These are phyloP conservation scores for Cettia cetti DNA, from an alignment of 2,113 vertebrate species.

Conservation along the genomic window DNA sequence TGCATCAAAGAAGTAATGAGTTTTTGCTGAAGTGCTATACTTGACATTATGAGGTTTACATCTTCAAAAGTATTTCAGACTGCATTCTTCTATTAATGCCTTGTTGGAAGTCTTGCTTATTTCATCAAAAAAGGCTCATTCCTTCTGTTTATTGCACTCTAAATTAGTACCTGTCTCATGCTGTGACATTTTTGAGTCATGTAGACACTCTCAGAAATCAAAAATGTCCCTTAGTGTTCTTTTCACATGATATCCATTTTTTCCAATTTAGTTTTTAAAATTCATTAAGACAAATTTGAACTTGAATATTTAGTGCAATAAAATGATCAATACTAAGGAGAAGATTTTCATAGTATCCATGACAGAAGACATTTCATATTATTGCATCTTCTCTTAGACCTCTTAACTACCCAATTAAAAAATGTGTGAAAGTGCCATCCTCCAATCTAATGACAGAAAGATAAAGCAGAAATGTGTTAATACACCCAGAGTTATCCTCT, in stretches of 20 bases:
- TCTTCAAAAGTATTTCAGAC: background rate
- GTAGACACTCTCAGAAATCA: background rate
- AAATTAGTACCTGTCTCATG: background rate
- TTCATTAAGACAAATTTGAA: background rate
- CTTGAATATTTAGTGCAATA: background rate
- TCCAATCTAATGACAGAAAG: background rate
- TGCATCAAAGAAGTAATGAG: background rate
- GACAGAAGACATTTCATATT: background rate
- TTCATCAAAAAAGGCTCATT: background rate
- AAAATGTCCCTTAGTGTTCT: background rate
- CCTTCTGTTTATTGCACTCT: background rate
- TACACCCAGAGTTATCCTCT: background rate
- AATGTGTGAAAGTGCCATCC: background rate
- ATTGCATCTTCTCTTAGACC: background rate
- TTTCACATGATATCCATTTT: background rate
- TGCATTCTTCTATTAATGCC: background rate
- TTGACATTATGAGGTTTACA: background rate
- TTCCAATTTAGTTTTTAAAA: background rate
- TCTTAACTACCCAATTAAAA: background rate
- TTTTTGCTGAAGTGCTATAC: background rate
- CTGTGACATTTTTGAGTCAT: background rate
- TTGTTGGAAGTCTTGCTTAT: background rate
- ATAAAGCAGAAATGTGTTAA: conserved; percentile 10
- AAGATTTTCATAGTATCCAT: background rate
- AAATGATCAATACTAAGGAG: background rate